These are phyloP conservation scores for Sclerodermus sp. DNA, from an alignment of 2,888 invertebrate genomes.

Conservation along the genomic window DNA sequence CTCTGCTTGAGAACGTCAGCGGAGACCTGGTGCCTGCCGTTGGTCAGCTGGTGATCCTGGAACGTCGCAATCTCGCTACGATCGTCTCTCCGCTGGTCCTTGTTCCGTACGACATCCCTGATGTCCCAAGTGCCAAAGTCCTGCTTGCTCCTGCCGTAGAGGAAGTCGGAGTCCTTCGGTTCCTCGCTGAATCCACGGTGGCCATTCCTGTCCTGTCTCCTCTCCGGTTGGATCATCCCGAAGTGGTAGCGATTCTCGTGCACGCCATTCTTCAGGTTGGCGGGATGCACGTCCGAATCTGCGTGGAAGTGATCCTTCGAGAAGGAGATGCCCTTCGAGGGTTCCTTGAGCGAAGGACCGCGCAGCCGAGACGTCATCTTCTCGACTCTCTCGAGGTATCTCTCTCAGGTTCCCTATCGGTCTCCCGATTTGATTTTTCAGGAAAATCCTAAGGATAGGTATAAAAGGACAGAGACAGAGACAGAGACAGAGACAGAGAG, in stretches of 20 bases:
- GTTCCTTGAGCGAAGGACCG: constrained; percentile 34
- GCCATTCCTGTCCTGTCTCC: constrained; percentile 22
- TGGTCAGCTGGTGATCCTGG: background rate
- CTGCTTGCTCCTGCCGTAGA: constrained; percentile 34
- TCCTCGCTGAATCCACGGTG: constrained; percentile 7
- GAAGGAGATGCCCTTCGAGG: constrained; percentile 24
- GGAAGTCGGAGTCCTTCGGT: constrained; percentile 25
- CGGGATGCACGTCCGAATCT: constrained; percentile 5
- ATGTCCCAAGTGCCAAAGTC: constrained; percentile 41
- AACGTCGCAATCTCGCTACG: too few relatives aligned
- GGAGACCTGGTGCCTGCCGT: background rate
- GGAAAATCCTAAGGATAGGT: too few relatives aligned
- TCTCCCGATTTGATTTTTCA: too few relatives aligned
- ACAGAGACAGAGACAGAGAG: too few relatives aligned
- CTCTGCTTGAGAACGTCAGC: background rate
- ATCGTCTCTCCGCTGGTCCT: constrained; percentile 18
- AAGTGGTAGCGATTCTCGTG: constrained; percentile 27
- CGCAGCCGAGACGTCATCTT: constrained; percentile 49
- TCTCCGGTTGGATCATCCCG: constrained; percentile 20
- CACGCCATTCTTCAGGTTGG: constrained; percentile 15
- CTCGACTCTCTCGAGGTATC: too few relatives aligned
- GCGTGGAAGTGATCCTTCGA: constrained; percentile 22
- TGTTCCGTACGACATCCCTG: constrained; percentile 27
- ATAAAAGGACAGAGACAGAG: too few relatives aligned
- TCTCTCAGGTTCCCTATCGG: too few relatives aligned